Evolutionary conservation across 2,797 vertebrate genomes (phyloP).

Genomic region (Echiichthys vipera): DNA sequence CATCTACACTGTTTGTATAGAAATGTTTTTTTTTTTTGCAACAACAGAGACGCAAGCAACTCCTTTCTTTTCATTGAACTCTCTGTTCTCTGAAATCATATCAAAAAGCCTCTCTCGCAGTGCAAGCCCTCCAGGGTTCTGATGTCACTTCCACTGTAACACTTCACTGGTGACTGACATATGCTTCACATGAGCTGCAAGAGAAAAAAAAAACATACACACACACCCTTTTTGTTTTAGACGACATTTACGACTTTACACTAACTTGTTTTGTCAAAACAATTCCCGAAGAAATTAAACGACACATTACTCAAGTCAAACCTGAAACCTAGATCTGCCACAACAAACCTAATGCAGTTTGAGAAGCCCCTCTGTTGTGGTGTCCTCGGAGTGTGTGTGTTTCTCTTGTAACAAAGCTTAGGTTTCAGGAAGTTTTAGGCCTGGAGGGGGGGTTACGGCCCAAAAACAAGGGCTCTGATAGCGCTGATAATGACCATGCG

Average conservation of each 20-base stretch:
- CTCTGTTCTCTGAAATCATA: conserved; percentile 85
- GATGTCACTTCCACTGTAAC: conserved; percentile 89
- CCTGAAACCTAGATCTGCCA: conserved; percentile 83
- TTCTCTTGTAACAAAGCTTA: conserved; percentile 70
- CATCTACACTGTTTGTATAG: conserved; percentile 81
- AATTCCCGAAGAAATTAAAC: conserved; percentile 88
- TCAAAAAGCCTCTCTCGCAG: conserved; percentile 85
- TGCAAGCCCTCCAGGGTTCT: conserved; percentile 88
- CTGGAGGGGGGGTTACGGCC: conserved; percentile 48
- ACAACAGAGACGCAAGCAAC: conserved; percentile 79
- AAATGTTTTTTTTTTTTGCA: conserved; percentile 55
- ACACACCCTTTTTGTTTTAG: conserved; percentile 80
- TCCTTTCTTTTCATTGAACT: conserved; percentile 82
- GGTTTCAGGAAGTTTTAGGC: conserved; percentile 81
- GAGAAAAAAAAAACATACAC: conserved; percentile 63
- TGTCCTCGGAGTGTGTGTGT: conserved; percentile 75
- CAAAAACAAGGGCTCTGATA: conserved; percentile 65
- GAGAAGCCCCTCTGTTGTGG: conserved; percentile 77
- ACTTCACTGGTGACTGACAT: conserved; percentile 85
- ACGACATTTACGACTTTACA: conserved; percentile 83
- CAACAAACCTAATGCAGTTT: conserved; percentile 83
- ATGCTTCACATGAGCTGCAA: conserved; percentile 79
- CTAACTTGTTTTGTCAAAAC: conserved; percentile 91
- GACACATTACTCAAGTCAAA: conserved; percentile 83
- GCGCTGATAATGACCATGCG: conserved; percentile 48